Percentiles rank a stretch among this genome's conserved stretches.
These are phyloP conservation scores for Harpalus rubripes DNA, from an alignment of 2,888 invertebrate genomes.

Conservation along the genomic window DNA sequence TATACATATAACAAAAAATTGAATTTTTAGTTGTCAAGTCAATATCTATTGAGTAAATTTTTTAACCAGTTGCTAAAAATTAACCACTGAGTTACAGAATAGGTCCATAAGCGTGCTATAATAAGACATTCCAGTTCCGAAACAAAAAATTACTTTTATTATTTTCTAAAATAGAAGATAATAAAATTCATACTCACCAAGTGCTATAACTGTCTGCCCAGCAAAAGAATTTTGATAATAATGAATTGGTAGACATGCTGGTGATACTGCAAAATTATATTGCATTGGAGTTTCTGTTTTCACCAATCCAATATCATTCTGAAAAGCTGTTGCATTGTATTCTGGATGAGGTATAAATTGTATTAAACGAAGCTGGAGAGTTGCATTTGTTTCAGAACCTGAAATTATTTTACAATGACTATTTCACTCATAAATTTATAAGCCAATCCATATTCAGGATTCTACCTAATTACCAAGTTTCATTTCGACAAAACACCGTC, in stretches of 20 bases:
- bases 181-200: conserved; percentile 75
- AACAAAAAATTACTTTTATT: too few species aligned
- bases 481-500: too few species aligned
- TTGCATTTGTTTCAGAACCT: conserved; percentile 79
- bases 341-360: conserved; percentile 77
- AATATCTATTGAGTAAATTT: too few species aligned
- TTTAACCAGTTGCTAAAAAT: too few species aligned
- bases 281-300: conserved; percentile 74
- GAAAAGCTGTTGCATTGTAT: conserved; percentile 70
- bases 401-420: conserved; percentile 70
- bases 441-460: too few species aligned
- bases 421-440: too few species aligned
- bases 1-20: too few species aligned
- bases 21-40: too few species aligned
- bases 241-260: conserved; percentile 83
- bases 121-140: too few species aligned
- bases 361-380: conserved; percentile 75
- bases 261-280: conserved; percentile 80
- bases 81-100: too few species aligned
- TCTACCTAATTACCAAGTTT: too few species aligned
- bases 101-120: too few species aligned
- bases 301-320: conserved; percentile 81
- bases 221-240: conserved; percentile 74
- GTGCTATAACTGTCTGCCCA: conserved; percentile 75
- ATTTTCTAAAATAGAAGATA: not conserved